Evolutionary conservation across 2,797 vertebrate species (phyloP).

Genomic region (Lepilemur ruficaudatus): DNA sequence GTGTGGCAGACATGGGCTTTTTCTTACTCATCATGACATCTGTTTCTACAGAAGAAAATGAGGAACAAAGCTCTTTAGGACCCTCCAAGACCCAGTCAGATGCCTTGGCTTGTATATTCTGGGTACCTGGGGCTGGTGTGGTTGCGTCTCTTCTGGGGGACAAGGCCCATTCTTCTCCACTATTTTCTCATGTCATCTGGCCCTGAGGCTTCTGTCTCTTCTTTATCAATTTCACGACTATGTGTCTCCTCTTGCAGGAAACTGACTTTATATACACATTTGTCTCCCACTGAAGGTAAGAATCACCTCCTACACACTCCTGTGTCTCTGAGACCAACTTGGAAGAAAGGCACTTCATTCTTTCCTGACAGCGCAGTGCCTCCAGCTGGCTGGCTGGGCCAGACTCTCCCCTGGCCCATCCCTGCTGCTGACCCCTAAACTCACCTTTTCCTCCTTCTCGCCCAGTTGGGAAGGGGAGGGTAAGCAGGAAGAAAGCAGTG

Average conservation of each 20-base stretch:
- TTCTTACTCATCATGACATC: neutral
- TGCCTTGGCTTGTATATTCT: neutral
- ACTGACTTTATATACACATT: neutral
- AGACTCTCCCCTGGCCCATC: neutral
- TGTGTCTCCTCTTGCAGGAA: neutral
- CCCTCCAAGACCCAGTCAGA: neutral
- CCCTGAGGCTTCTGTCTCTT: neutral
- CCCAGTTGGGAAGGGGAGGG: neutral
- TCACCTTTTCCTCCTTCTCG: neutral
- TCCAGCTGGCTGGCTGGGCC: neutral
- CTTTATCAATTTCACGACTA: neutral
- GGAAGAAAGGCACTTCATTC: neutral
- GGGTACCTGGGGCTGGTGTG: too few relatives aligned
- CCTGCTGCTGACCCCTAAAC: neutral
- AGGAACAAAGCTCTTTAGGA: neutral
- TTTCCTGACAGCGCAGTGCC: neutral
- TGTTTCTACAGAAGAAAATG: neutral
- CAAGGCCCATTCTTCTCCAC: neutral
- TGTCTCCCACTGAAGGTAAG: neutral
- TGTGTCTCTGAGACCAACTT: neutral
- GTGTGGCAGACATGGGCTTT: neutral
- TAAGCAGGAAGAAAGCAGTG: neutral
- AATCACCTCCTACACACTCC: neutral
- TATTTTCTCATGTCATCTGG: neutral
- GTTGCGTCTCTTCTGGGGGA: neutral